Evolutionary conservation across 2,113 vertebrate species (phyloP).

Genomic region (Corythaixoides concolor): DNA sequence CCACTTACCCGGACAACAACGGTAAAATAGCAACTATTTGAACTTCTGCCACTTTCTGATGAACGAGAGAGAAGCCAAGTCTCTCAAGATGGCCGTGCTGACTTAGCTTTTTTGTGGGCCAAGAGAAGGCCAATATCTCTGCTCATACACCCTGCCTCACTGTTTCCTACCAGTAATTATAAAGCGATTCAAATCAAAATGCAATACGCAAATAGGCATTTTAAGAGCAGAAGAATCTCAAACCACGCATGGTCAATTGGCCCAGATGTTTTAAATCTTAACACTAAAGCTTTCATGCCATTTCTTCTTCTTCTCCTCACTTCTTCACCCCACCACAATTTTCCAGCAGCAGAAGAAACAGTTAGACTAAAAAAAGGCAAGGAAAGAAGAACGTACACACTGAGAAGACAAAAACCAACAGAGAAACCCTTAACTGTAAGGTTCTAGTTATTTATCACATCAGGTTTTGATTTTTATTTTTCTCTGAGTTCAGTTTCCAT

Average conservation of each 20-base stretch:
- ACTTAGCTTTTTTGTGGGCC: neutral
- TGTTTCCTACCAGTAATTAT: neutral
- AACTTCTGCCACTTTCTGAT: neutral
- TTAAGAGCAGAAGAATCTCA: neutral
- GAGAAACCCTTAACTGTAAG: neutral
- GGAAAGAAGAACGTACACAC: neutral
- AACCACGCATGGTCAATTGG: neutral
- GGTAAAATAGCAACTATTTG: neutral
- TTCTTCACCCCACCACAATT: neutral
- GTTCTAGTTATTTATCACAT: neutral
- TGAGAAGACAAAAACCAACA: neutral
- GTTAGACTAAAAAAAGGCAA: neutral
- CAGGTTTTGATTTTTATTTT: neutral
- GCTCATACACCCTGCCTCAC: neutral
- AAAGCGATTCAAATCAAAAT: neutral
- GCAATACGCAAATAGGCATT: neutral
- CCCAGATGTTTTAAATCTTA: neutral
- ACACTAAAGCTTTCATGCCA: neutral
- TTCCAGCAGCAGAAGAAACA: neutral
- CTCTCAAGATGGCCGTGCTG: neutral
- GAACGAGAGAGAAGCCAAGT: neutral
- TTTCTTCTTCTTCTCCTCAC: neutral
- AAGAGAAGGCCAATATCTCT: neutral
- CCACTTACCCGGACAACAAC: neutral
- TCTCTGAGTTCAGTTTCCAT: neutral